Conservation (phyloP, 2,888 invertebrate genomes). For the Hoplodrina ambigua region DNA sequence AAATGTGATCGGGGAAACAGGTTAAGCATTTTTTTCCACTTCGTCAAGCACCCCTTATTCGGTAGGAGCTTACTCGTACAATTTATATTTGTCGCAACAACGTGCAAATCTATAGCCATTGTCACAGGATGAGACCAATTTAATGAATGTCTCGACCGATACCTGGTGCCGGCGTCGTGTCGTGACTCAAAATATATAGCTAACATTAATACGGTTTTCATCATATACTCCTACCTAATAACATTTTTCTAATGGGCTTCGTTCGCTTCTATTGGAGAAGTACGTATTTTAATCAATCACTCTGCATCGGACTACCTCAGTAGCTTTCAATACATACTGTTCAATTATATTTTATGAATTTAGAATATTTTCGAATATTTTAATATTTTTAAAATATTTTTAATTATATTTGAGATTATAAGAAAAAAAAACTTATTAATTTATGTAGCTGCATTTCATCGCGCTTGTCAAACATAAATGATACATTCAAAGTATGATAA, state of each 20-base stretch:
- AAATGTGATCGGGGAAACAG: slow-evolving; percentile 83
- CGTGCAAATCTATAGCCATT: slow-evolving; percentile 73
- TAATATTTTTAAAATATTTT: too few relatives aligned
- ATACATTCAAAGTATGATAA: background rate
- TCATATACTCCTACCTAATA: background rate
- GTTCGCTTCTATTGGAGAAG: background rate
- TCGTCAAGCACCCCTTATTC: slow-evolving; percentile 80
- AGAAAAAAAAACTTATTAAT: background rate
- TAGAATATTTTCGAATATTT: background rate
- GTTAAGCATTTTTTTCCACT: slow-evolving; percentile 85
- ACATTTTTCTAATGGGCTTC: background rate
- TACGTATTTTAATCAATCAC: background rate
- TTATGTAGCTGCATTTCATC: background rate
- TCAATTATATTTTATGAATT: background rate
- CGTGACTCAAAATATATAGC: slow-evolving; percentile 72
- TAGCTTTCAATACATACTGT: background rate
- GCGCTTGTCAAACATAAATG: background rate
- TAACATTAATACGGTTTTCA: slow-evolving; percentile 63
- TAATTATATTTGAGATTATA: background rate
- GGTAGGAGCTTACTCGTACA: slow-evolving; percentile 71
- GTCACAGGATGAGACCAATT: slow-evolving; percentile 76
- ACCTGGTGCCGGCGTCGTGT: slow-evolving; percentile 62
- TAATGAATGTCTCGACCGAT: slow-evolving; percentile 76
- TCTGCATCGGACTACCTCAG: background rate
- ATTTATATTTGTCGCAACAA: slow-evolving; percentile 76